phyloP scores from a whole-genome alignment of 1,140 invertebrate species.

The Drosophila subobscura region DNA sequence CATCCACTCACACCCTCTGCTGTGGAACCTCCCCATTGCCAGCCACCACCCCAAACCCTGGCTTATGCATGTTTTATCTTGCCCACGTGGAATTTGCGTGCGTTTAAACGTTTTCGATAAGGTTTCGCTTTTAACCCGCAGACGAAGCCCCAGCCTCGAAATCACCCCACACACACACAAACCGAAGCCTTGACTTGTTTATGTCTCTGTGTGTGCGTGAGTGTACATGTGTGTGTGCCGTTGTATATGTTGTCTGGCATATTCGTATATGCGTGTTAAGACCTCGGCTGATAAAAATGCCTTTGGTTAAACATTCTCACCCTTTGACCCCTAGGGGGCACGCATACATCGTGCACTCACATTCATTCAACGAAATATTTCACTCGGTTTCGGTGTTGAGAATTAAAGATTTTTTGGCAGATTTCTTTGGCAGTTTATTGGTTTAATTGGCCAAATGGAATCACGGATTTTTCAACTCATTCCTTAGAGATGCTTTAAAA shows the following conservation, averaged over 20 bases:
- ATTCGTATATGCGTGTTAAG: conserved; percentile 78
- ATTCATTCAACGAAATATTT: conserved; percentile 24
- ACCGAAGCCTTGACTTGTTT: conserved; percentile 40
- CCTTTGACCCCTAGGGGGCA: conserved; percentile 53
- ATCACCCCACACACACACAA: conserved; percentile 12
- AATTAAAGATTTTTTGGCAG: conserved; percentile 43
- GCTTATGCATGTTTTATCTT: conserved; percentile 82
- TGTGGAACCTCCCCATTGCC: conserved; percentile 39
- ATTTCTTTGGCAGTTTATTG: conserved; percentile 41
- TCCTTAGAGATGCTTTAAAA: not conserved
- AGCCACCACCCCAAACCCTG: conserved; percentile 36
- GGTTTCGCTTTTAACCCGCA: conserved; percentile 79
- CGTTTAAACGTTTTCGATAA: conserved; percentile 81
- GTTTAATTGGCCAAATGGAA: conserved; percentile 28
- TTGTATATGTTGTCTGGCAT: conserved; percentile 45
- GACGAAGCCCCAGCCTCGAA: conserved; percentile 38
- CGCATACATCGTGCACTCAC: conserved; percentile 9
- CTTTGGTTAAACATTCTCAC: conserved; percentile 68
- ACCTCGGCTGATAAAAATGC: conserved; percentile 80
- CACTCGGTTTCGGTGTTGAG: conserved; percentile 16
- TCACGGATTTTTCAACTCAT: conserved; percentile 16
- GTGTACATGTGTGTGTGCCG: conserved; percentile 24
- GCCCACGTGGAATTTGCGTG: conserved; percentile 80
- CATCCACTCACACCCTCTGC: conserved; percentile 28
- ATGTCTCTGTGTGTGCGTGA: conserved; percentile 35